These are phyloP conservation scores for Ophioderma brevispina DNA, from an alignment of 35 echinoderm and acorn worm genomes.

Conservation along the genomic window DNA sequence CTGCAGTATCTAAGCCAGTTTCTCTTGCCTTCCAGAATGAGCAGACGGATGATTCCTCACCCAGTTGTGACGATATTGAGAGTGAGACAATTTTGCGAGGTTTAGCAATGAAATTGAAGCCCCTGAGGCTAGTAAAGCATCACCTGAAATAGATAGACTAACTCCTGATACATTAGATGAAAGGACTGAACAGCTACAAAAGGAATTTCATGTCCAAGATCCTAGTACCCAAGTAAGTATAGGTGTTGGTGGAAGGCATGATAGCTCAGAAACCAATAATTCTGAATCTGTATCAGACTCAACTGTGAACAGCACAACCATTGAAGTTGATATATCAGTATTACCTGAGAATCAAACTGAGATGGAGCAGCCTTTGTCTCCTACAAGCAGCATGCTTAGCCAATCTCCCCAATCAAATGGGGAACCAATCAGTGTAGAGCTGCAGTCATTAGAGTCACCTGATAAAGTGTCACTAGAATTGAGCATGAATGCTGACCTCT, in stretches of 20 bases:
- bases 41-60: neutral
- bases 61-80: neutral
- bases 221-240: neutral
- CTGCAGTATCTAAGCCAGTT: neutral
- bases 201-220: neutral
- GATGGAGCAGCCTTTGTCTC: neutral
- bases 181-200: neutral
- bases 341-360: neutral
- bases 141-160: slow-evolving; percentile 4
- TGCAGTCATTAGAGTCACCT: neutral
- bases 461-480: neutral
- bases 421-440: neutral
- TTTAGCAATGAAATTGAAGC: neutral
- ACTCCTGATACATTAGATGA: neutral
- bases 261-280: neutral
- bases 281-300: neutral
- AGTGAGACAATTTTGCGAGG: neutral
- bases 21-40: slow-evolving; percentile 1
- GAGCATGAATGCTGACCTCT: neutral
- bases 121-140: neutral
- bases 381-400: neutral
- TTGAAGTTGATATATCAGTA: slow-evolving; percentile 2
- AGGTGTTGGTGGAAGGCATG: neutral
- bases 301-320: neutral
- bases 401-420: neutral